Evolutionary conservation across 2,888 invertebrate species (phyloP), one percentile per base, ranked within the genome.

Genomic region (Pomacea canaliculata): DNA sequence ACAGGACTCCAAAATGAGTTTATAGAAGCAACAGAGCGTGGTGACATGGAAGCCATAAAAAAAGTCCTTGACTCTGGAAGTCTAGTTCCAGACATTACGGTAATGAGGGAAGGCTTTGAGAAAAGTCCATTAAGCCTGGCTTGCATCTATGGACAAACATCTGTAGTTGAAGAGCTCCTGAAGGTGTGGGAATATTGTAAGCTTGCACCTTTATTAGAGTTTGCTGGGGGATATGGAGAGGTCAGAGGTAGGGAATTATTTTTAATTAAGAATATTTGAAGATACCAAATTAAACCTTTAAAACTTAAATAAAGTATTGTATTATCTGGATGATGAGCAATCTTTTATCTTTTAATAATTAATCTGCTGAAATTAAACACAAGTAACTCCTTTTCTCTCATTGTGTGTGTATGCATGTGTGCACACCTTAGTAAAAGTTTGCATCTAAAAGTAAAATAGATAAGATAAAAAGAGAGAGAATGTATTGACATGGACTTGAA

Each of bases 91-190:
- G 85, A 86, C 72, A 71, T 82, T 19, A 83, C 71, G 19, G 70
- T 76, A 13, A 76, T 72, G 80, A 77, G 83, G 73, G 82, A 85
- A 63, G 84, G 83, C 9, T 78, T 85, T 70, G 84, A 83, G 7
- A 85, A 87, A 71, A 86, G 84, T 76, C 86, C 88, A 13, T 80
- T 90, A 9, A 84, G 88, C 73, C 78, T 89, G 60, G 90, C 89
- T 46, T 86, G 87, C 79, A 86, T 87, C 19, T 90, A 89, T 81
- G 90, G 90, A 66, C 89, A 89, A 80, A 71, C 82, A n/a, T 81
- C 81, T 48, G 84, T 87, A 10, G 85, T 87, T 13, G 84, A 87
- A 74, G 84, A 89, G 46, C 76, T 79, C 18, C 37, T 80, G 51
- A 78, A 77, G 74, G 79, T 79, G 49, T n/a, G 62, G 37, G 37